Evolutionary conservation across 2,888 invertebrate species (phyloP).

Genomic region (Lasioglossum leucozonium): DNA sequence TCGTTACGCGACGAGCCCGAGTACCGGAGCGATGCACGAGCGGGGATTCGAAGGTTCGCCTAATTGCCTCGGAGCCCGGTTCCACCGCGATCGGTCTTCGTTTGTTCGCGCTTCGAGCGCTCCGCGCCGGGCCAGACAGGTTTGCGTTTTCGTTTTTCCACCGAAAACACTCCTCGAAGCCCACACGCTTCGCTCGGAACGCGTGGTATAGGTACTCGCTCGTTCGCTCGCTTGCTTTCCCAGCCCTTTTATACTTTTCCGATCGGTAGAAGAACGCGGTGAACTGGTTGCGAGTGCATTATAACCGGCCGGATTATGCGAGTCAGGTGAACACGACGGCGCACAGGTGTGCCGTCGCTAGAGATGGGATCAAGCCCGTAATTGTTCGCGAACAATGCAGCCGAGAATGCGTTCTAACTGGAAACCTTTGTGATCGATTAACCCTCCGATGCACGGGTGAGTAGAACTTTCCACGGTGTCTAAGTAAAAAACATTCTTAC

Average conservation of each 20-base stretch:
- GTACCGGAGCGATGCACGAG: no score
- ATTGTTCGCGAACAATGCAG: conserved; percentile 41
- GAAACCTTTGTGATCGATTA: not conserved
- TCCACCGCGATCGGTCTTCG: not conserved
- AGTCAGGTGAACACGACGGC: conserved; percentile 44
- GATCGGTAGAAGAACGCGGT: conserved; percentile 2
- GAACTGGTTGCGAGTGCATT: conserved; percentile 36
- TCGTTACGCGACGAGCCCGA: conserved; percentile 17
- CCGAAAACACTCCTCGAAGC: not conserved
- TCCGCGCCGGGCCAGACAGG: not conserved
- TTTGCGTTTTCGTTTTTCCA: not conserved
- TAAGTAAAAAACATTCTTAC: no score
- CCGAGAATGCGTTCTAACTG: not conserved
- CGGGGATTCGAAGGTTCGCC: conserved; percentile 15
- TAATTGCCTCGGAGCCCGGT: not conserved
- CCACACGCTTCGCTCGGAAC: not conserved
- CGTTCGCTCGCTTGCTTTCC: not conserved
- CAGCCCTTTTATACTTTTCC: conserved; percentile 18
- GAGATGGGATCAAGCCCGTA: conserved; percentile 44
- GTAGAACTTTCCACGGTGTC: no score
- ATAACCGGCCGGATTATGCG: conserved; percentile 46
- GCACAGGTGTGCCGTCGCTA: conserved; percentile 45
- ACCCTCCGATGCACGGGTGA: no score
- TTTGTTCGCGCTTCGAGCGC: not conserved
- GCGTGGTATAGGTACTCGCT: not conserved